A percentile compares a stretch with the other conserved stretches of the same genome.
Conservation (phyloP, 2,797 vertebrate genomes). For the Mus caroli region DNA sequence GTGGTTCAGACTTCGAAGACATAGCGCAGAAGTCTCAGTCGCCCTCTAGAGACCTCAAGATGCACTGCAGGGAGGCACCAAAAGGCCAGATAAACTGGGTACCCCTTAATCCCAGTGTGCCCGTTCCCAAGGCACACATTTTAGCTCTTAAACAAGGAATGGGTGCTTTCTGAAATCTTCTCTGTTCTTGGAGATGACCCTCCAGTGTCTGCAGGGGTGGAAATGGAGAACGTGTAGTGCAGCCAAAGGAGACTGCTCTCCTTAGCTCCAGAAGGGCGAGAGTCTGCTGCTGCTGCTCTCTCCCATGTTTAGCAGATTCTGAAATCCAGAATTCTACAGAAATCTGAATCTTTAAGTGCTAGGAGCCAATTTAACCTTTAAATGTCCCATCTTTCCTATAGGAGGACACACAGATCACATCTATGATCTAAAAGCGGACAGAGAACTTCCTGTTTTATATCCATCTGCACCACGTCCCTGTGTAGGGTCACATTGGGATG, state of each 20-base stretch:
- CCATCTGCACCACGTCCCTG: background rate
- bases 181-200: background rate
- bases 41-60: conserved; percentile 48
- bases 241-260: background rate
- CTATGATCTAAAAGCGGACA: background rate
- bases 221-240: background rate
- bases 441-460: background rate
- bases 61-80: conserved; percentile 34
- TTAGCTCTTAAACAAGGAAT: background rate
- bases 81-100: background rate
- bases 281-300: background rate
- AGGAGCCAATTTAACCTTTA: conserved; percentile 10
- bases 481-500: background rate
- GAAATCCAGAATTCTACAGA: background rate
- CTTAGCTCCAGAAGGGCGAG: background rate
- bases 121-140: background rate
- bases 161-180: background rate
- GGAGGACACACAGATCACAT: background rate
- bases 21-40: background rate
- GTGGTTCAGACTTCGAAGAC: background rate
- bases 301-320: background rate
- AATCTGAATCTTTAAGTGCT: background rate
- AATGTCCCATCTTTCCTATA: background rate
- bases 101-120: background rate
- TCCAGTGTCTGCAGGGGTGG: background rate